Evolutionary conservation across 2,888 invertebrate genomes (phyloP), one percentile per base, ranked within the genome.

Genomic region (Crocallis elinguaria): DNA sequence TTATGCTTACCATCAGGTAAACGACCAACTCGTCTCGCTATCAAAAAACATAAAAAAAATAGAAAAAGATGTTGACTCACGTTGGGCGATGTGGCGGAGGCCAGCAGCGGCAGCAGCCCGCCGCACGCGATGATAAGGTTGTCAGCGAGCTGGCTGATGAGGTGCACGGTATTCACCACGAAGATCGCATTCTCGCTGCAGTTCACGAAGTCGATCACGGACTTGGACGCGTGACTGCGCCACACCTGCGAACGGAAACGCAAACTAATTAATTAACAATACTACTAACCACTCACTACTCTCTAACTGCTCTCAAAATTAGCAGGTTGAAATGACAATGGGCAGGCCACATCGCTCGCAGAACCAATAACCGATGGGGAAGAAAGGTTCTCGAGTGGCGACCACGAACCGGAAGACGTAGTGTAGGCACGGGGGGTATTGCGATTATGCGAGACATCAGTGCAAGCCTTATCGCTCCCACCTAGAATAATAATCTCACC

Each of bases 51-150:
- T n/a, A n/a, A n/a, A n/a, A n/a, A n/a, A 27, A n/a, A 35, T 13
- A 2, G 13, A 33, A 1, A 1, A 33, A 2, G 14, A 3, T 33
- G 33, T 5, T 23, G 21, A 92, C 95, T 95, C 92, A 99, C 99
- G 92, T 98, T 99, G 32, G 99, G 99, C 25, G 99, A 99, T 0
- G 99, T 99, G 16, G 99, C 99, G 35, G 98, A 98, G 5, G 99
- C 99, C 51, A 99, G 92, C 27, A 99, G 92, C 0, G 99, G 99
- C 71, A 99, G 92, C 38, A 99, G 92, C 11, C 99, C 99, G 8
- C 99, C 99, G 79, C 98, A 98, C 16, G 99, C 99, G 71, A 99
- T 99, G 75, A 99, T 99, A 66, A 99, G 94, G 92, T 99, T 99
- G 89, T 99, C 99, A 0, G 99, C 98, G 66, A 99, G 92, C 90